Evolutionary conservation across 1,140 invertebrate species (phyloP).

Genomic region (Lasaia peninsularis): DNA sequence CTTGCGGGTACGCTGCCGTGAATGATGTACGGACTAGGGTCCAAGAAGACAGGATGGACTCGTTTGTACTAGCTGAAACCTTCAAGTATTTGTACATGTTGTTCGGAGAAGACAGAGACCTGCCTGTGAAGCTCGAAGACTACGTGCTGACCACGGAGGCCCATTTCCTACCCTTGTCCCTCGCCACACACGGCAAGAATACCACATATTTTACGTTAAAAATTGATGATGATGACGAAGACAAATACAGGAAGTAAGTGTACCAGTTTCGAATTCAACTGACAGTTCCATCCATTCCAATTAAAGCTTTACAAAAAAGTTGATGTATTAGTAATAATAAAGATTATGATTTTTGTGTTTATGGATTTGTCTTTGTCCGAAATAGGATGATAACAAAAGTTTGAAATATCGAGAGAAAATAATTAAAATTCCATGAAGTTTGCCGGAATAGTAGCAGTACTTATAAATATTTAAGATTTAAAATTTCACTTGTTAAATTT

Average conservation of each 20-base stretch:
- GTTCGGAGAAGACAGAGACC: conserved; percentile 92
- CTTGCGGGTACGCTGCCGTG: conserved; percentile 97
- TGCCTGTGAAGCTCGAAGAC: conserved; percentile 94
- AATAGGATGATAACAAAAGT: no score
- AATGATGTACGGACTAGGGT: conserved; percentile 95
- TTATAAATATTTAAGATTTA: no score
- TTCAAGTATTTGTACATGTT: conserved; percentile 98
- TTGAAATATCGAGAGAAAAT: no score
- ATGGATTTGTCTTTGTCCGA: no score
- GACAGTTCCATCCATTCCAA: no score
- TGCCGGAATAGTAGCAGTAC: no score
- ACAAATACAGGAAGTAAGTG: conserved; percentile 80
- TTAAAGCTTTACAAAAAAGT: no score
- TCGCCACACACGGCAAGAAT: conserved; percentile 75
- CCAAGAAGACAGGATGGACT: conserved; percentile 98
- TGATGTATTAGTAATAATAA: no score
- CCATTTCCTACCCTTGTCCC: conserved; percentile 93
- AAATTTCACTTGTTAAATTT: no score
- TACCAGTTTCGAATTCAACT: neutral
- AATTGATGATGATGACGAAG: conserved; percentile 70
- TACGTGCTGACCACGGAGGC: conserved; percentile 99
- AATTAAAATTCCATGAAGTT: no score
- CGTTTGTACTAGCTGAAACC: conserved; percentile 97
- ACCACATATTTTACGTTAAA: conserved; percentile 42
- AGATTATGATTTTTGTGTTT: no score